phyloP scores from a whole-genome alignment of 2,888 invertebrate genomes.

The Iselma pallidipennis region DNA sequence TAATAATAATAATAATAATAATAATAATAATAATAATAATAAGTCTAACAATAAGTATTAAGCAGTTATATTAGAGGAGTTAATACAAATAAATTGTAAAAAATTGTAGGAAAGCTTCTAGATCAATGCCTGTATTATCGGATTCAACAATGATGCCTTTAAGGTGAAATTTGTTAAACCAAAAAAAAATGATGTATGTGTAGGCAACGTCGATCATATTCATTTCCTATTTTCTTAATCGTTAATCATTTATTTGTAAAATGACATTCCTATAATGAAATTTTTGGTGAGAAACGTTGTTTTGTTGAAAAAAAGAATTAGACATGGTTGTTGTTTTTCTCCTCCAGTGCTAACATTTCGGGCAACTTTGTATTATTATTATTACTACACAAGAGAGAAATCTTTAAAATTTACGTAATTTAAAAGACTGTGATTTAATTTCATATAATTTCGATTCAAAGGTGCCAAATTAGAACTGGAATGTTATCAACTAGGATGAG shows the following conservation, averaged over 20 bases:
- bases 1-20: background rate
- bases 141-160: background rate
- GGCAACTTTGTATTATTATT: slow-evolving; percentile 21
- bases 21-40: background rate
- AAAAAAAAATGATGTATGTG: background rate
- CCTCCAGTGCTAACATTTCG: slow-evolving; percentile 9
- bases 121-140: background rate
- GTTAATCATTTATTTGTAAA: background rate
- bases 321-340: slow-evolving; percentile 4
- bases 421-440: slow-evolving; percentile 10
- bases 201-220: background rate
- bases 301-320: background rate
- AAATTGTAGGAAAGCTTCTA: background rate
- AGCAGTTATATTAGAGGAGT: too few relatives aligned
- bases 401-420: too few relatives aligned
- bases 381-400: too few relatives aligned
- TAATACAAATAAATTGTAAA: too few relatives aligned
- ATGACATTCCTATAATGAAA: background rate
- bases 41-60: too few relatives aligned
- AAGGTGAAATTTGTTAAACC: background rate
- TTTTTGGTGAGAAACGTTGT: background rate
- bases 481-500: background rate
- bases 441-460: slow-evolving; percentile 5
- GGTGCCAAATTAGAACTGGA: slow-evolving; percentile 17
- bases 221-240: background rate